Base-by-base conservation (phyloP, 2,888 invertebrate species). In the Megamerina dolium region DNA sequence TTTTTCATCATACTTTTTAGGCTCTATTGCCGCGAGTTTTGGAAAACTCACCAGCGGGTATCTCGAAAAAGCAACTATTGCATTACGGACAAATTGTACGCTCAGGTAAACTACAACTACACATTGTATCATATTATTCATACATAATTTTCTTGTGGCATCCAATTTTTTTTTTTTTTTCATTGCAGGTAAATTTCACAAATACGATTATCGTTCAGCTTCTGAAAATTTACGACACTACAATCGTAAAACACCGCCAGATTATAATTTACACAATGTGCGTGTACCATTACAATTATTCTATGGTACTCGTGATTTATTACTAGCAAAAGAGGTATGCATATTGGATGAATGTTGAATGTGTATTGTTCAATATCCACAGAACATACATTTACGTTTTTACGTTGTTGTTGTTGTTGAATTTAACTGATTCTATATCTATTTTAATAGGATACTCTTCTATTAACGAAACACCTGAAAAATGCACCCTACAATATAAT, bases 51-150 rank as follows among this genome's bases (percentile, higher is more conserved):
- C 67, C 65, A 19, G 68, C 66, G 45, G 64, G 64, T 45, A 62
- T 66, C 41, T 68, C 66, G 20, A 60, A 60, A 32, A 61, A 63
- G 44, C 66, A 68, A 49, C 56, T 68, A 41, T 58, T 60, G 53
- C 65, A 67, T 49, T 68, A 65, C 41, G 63, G 63, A 18, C 66
- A 68, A 57, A 58, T 67, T 48, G 64, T 68, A 52, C 61, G 56
- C 52, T 63, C 65, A 43, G 68, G 66, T 66, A 55, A 62, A 58
- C 12, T n/a, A 6, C 12, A 5, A 5, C 21, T 12, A 20, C 8
- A 10, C 19, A 20, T 20, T 5, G 4, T 18, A 17, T 33, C 16
- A 23, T 23, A 6, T 23, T 23, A 23, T 23, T 10, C 10, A 23
- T 23, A 23, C 23, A 6, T 23, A 23, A 8, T 23, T 23, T 23